Base-by-base conservation (phyloP, 2,888 invertebrate genomes). In the Schizaphis graminum region DNA sequence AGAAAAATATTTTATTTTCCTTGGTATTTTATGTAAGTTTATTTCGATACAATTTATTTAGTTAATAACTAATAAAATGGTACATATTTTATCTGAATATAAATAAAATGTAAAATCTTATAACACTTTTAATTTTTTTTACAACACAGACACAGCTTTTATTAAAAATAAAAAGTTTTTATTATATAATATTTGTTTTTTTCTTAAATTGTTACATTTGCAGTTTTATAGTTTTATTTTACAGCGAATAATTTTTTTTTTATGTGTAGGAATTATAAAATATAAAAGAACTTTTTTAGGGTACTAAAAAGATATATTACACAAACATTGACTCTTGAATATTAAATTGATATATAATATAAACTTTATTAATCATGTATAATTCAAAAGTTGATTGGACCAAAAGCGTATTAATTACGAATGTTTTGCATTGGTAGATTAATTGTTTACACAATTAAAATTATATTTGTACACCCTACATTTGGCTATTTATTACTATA, bases 141-240 rank as follows among this genome's bases (percentile, higher is more conserved):
- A 61, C 49, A 61, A 87, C 49, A 92, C 8, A 61, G 87, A 35
- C 86, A 35, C 47, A 26, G 86, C 35, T 86, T 92, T 86, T 92
- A 92, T 92, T 92, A 61, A 87, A 87, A 47, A 92, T 53, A 77
- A n/a, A 61, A 61, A 87, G 47, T 86, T 86, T 49, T 47, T 86
- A 47, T 92, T 86, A 35, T 61, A 49, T 87, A 57, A 57, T 49
- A 53, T 88, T 53, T 56, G n/a, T 86, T 57, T 85, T 85, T 85
- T 91, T 86, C 44, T 91, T 91, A 91, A 91, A 86, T 91, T 91
- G 91, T 86, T 86, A 91, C 57, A 86, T 86, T 86, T 86, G 86
- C n/a, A 44, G 57, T 88, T 93, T 89, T 89, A 89, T 77, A 28
- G 89, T 67, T 67, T 49, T 53, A 26, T 77, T 93, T 89, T 93